Percentiles rank a stretch among this genome's conserved stretches.
phyloP scores from a whole-genome alignment of 2,113 vertebrate species.

The Polyodon spathula region DNA sequence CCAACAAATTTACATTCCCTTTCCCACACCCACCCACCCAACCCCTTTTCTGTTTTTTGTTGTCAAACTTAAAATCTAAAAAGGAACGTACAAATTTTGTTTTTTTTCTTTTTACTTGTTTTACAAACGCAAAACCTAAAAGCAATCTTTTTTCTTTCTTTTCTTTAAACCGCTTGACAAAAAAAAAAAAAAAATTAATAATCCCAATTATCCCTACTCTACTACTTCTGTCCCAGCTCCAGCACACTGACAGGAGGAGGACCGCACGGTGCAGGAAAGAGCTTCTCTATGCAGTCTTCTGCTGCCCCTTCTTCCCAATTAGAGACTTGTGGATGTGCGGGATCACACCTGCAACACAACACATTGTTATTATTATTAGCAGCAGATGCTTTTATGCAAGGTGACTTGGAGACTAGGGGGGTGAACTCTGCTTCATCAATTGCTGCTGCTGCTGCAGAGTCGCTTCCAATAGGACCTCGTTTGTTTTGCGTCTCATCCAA shows the following conservation, averaged over 20 bases:
- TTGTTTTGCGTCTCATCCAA: too few species aligned
- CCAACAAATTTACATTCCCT: too few species aligned
- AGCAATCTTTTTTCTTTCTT: too few species aligned
- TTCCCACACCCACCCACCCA: too few species aligned
- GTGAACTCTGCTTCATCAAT: conserved; percentile 7
- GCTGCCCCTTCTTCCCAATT: conserved; percentile 96
- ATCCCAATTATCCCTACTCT: conserved; percentile 41
- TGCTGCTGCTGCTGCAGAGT: too few species aligned
- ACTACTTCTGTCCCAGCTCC: conserved; percentile 43
- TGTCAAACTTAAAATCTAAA: conserved; percentile 65
- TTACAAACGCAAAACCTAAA: too few species aligned
- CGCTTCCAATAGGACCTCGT: too few species aligned
- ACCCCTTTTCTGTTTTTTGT: conserved; percentile 46
- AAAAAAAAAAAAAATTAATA: too few species aligned
- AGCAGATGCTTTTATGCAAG: too few species aligned
- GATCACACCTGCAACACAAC: conserved; percentile 96
- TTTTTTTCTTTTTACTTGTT: too few species aligned
- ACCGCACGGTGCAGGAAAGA: conserved; percentile 35
- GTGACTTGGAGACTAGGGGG: too few species aligned
- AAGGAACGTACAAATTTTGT: conserved; percentile 61
- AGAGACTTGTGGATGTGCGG: conserved; percentile 98
- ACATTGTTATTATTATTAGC: too few species aligned
- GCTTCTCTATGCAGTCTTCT: conserved; percentile 83
- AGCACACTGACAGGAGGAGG: conserved; percentile 50
- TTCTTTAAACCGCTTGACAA: conserved; percentile 51